phyloP scores from a whole-genome alignment of 2,888 invertebrate species.

The Listrodromus nycthemerus region DNA sequence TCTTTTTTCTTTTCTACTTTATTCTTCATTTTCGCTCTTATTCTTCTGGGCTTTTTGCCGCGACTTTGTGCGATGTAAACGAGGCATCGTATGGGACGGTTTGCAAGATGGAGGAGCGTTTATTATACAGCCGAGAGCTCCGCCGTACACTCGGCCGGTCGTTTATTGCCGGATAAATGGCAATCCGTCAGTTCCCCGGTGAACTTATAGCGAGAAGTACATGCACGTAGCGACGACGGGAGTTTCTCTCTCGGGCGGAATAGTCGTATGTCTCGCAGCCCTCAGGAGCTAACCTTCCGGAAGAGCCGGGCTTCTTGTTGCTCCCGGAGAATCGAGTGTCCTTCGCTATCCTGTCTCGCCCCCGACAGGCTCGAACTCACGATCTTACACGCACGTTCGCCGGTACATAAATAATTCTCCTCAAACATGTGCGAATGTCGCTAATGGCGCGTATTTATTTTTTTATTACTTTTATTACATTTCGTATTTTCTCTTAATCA shows the following conservation, averaged over 20 bases:
- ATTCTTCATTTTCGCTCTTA: constrained; percentile 20
- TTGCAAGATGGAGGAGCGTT: constrained; percentile 32
- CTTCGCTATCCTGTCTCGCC: constrained; percentile 44
- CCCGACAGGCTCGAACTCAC: constrained; percentile 35
- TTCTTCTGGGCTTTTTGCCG: background rate
- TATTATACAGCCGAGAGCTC: constrained; percentile 18
- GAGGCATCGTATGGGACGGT: constrained; percentile 11
- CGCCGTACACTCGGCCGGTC: constrained; percentile 20
- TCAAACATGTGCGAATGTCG: constrained; percentile 70
- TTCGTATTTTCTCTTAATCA: constrained; percentile 39
- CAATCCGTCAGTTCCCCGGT: constrained; percentile 18
- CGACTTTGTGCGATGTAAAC: constrained; percentile 37
- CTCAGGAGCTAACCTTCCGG: constrained; percentile 8
- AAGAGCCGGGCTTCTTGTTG: constrained; percentile 25
- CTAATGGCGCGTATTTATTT: constrained; percentile 63
- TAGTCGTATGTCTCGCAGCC: constrained; percentile 8
- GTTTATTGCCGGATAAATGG: constrained; percentile 48
- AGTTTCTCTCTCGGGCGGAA: constrained; percentile 12
- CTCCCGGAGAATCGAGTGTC: constrained; percentile 4
- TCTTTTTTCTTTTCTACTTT: constrained; percentile 9
- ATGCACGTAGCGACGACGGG: constrained; percentile 24
- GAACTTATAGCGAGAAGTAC: constrained; percentile 22
- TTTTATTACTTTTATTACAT: too few species aligned
- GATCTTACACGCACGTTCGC: constrained; percentile 39
- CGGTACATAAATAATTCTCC: constrained; percentile 65